A percentile compares a stretch with the other conserved stretches of the same genome.
Evolutionary conservation across 37 sponge, comb jelly and placozoan species (phyloP).

Genomic region (Dysidea cf. avara): DNA sequence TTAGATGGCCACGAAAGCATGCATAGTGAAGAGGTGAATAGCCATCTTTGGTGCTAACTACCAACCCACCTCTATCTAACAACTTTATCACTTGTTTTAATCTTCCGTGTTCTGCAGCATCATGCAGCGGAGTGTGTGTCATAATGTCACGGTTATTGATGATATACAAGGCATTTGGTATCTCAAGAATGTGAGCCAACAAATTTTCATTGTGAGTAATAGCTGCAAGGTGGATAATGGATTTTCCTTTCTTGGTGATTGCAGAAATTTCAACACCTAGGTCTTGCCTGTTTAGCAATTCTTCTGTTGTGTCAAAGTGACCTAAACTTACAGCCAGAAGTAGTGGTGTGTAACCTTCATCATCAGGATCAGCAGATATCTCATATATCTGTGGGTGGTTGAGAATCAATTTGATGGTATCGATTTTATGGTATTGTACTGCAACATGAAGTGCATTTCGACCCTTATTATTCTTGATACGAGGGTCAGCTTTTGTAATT

Average conservation of each 20-base stretch:
- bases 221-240: slow-evolving; percentile 64
- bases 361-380: slow-evolving; percentile 22
- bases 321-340: slow-evolving; percentile 58
- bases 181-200: slow-evolving; percentile 11
- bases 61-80: slow-evolving; percentile 73
- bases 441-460: slow-evolving; percentile 86
- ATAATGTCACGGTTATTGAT: slow-evolving; percentile 21
- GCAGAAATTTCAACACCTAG: slow-evolving; percentile 31
- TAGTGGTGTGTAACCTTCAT: slow-evolving; percentile 71
- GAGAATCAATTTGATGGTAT: slow-evolving; percentile 55
- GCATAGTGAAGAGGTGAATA: slow-evolving; percentile 70
- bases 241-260: slow-evolving; percentile 30
- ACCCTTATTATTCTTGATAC: slow-evolving; percentile 62
- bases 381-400: slow-evolving; percentile 11
- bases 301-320: slow-evolving; percentile 21
- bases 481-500: slow-evolving; percentile 38
- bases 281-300: slow-evolving; percentile 16
- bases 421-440: slow-evolving; percentile 16
- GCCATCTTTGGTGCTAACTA: slow-evolving; percentile 62
- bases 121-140: slow-evolving; percentile 59
- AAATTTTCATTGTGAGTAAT: slow-evolving; percentile 26
- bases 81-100: slow-evolving; percentile 56
- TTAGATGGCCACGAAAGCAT: slow-evolving; percentile 35
- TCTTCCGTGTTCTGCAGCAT: slow-evolving; percentile 55
- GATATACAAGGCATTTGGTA: slow-evolving; percentile 27